Evolutionary conservation across 1,140 invertebrate genomes (phyloP), one percentile per base, ranked within the genome.

Genomic region (Trissolcus basalis): DNA sequence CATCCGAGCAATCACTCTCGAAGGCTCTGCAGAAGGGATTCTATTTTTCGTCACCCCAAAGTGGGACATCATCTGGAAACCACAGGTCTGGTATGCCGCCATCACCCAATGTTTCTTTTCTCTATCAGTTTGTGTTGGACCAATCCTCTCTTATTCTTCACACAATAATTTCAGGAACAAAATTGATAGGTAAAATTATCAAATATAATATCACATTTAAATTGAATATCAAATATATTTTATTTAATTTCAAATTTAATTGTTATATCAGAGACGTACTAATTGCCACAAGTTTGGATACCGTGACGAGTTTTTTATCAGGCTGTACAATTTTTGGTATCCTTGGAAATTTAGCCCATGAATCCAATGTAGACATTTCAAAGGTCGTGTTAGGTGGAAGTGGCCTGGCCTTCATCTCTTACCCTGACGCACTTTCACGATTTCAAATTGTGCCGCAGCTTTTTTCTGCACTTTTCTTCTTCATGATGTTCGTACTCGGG

Each of bases 241-340:
- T n/a, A n/a, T n/a, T n/a, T n/a, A n/a, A 39, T 43, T 75, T 35
- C 49, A 43, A 41, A 45, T 5, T 35, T 8, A 54, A 33, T 58
- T 1, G 12, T 48, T 3, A n/a, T 19, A 51, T 39, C 67, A 91
- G 91, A 72, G 94, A 95, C 80, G 92, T 93, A 0, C 89, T 94
- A 78, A 93, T 95, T 32, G 92, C 95, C 0, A 94, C 93, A 2
- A 91, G 91, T 13, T 59, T 77, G 65, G 93, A 95, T 78, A 94
- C 93, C 0, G 88, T 93, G 10, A 97, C 96, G 0, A 96, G 94
- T 76, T 86, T 97, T 3, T 85, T 97, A 32, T 94, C 96, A 8
- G 96, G 96, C 1, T 92, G 95, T 53, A 96, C 95, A 5, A 96
- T 96, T 60, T 97, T 97, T 81, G 94, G 94, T 0, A 93, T 97